Conservation (phyloP, 2,888 invertebrate species). For the Microdon myrmicae region DNA sequence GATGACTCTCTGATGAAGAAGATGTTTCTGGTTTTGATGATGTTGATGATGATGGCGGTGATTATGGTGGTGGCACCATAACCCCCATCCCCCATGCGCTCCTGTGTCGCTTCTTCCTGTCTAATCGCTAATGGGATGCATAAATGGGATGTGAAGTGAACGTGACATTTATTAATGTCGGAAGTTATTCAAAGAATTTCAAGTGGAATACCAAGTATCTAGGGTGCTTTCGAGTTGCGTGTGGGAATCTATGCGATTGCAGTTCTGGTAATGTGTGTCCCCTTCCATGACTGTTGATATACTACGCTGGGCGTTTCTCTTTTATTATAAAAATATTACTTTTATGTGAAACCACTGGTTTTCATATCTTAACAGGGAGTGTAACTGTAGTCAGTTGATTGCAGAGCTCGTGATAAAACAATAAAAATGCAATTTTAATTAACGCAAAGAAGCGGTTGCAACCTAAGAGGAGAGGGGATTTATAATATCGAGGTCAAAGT, state of each 20-base stretch:
- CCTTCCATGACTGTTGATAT: constrained; percentile 2
- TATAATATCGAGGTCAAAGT: too few species aligned
- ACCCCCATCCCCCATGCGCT: neutral
- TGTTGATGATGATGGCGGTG: neutral
- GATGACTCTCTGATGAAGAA: neutral
- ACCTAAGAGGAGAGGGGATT: too few species aligned
- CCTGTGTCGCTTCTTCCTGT: constrained; percentile 1
- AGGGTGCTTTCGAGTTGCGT: constrained; percentile 35
- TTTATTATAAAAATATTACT: constrained; percentile 19
- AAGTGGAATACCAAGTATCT: constrained; percentile 27
- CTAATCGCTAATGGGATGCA: constrained; percentile 17
- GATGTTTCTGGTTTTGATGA: neutral
- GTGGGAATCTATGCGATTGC: constrained; percentile 47
- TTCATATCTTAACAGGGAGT: constrained; percentile 12
- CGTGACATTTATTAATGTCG: constrained; percentile 48
- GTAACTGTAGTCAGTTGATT: constrained; percentile 1
- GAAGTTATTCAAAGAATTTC: constrained; percentile 40
- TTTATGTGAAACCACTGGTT: constrained; percentile 20
- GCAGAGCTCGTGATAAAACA: constrained; percentile 23
- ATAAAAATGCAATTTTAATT: constrained; percentile 41
- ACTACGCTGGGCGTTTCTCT: constrained; percentile 13
- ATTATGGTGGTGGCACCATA: too few species aligned
- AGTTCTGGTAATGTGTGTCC: constrained; percentile 32
- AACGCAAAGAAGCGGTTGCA: constrained; percentile 17
- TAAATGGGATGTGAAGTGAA: constrained; percentile 36